Conservation (phyloP, 2,888 invertebrate species). For the Tenthredo livida region DNA sequence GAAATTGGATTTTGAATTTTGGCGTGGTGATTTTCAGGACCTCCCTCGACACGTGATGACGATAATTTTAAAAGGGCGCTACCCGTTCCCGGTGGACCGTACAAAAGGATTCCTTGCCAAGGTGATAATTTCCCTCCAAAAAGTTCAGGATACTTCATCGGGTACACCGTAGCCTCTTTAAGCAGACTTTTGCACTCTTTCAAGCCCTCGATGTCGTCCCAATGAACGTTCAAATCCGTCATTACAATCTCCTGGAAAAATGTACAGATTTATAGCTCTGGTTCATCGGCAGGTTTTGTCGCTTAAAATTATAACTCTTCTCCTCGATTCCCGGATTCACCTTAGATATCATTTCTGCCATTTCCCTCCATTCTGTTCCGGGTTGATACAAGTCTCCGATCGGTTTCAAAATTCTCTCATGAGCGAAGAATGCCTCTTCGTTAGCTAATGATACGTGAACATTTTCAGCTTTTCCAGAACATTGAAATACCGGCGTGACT, state of each 20-base stretch:
- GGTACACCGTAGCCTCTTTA: constrained; percentile 93
- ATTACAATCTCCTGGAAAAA: constrained; percentile 82
- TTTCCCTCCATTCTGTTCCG: constrained; percentile 82
- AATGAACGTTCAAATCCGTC: constrained; percentile 84
- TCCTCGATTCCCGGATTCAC: constrained; percentile 74
- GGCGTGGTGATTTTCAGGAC: constrained; percentile 33
- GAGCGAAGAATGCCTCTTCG: constrained; percentile 52
- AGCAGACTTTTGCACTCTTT: constrained; percentile 87
- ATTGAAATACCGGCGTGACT: constrained; percentile 65
- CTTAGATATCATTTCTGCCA: constrained; percentile 84
- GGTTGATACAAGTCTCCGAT: constrained; percentile 69
- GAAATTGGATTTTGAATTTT: constrained; percentile 27
- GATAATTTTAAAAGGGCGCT: constrained; percentile 49
- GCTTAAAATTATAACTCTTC: background rate
- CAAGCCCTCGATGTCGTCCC: constrained; percentile 91
- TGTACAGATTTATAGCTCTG: background rate
- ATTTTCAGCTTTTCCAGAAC: constrained; percentile 53
- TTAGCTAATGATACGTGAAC: constrained; percentile 9
- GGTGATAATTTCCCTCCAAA: constrained; percentile 86
- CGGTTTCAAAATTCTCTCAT: constrained; percentile 71
- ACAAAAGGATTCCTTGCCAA: constrained; percentile 87
- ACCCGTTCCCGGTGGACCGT: constrained; percentile 90
- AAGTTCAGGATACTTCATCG: constrained; percentile 86
- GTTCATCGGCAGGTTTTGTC: background rate
- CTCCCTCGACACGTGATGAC: constrained; percentile 38